Conservation (phyloP, 2,797 vertebrate species). For the Trichosurus vulpecula region DNA sequence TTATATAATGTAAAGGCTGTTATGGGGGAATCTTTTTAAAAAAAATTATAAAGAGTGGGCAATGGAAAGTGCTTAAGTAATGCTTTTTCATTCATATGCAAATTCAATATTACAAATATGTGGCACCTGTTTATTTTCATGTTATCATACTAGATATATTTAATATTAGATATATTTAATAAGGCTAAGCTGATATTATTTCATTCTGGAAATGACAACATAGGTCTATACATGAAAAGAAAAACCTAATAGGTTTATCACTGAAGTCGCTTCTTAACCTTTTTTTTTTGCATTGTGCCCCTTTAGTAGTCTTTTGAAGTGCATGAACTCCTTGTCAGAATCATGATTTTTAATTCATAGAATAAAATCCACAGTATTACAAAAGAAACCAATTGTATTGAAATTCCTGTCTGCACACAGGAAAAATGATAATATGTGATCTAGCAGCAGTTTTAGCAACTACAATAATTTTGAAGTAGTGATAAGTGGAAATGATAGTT, state of each 20-base stretch:
- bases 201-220: slow-evolving; percentile 16
- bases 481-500: neutral
- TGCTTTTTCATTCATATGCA: neutral
- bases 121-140: neutral
- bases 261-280: neutral
- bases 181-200: neutral
- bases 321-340: neutral
- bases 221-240: neutral
- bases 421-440: neutral
- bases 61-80: neutral
- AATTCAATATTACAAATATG: neutral
- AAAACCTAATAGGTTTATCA: neutral
- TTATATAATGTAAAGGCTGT: neutral
- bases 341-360: neutral
- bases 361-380: neutral
- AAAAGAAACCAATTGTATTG: neutral
- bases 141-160: neutral
- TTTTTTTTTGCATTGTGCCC: neutral
- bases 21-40: neutral
- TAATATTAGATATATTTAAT: neutral
- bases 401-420: neutral
- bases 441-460: neutral
- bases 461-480: neutral
- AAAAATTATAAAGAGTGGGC: neutral
- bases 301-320: neutral